Base-by-base conservation (phyloP, 2,797 vertebrate genomes). In the Jordanella pulchra region DNA sequence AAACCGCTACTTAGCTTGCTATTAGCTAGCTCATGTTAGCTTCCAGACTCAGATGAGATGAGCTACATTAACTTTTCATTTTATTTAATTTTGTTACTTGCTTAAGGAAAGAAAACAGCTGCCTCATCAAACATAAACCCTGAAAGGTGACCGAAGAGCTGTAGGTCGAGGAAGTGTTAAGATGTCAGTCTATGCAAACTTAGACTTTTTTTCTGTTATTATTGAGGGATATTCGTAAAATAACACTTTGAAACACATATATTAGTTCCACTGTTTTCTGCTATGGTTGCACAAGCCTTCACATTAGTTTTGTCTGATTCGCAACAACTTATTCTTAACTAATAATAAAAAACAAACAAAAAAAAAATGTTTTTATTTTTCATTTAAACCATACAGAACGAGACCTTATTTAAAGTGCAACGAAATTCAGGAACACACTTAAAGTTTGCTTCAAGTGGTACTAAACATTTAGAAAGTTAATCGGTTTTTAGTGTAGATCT, bases 21-120 rank as follows among this genome's bases (percentile, higher is more conserved):
- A 35, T 7, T 39, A 39, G 35, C 30, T 60, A 44, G 76, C 70
- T 68, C 42, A 50, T 39, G 13, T 67, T 84, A 75, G 75, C 67
- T 23, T 1, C 2, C 1, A 10, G 27, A 15, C 13, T 63, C 23
- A 9, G 4, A n/a, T 14, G 60, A 42, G 60, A 18, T 25, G 48
- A 32, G 6, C 18, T 14, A 14, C 12, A 32, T 9, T 18, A 30
- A 23, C 17, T 21, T 12, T 35, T 58, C 11, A 9, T 10, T 21
- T 35, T 30, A 10, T 58, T 39, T 39, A 39, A 7, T 21, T 32
- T 18, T 60, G 30, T 21, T 17, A 21, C 23, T 60, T 35, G 4
- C 56, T 35, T 12, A 23, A 32, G 32, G 30, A 21, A 58, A 35
- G 10, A 21, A 9, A 60, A 35, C 17, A 35, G 35, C 30, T 21